Conservation (phyloP, 2,113 vertebrate genomes). For the Bettongia penicillata region DNA sequence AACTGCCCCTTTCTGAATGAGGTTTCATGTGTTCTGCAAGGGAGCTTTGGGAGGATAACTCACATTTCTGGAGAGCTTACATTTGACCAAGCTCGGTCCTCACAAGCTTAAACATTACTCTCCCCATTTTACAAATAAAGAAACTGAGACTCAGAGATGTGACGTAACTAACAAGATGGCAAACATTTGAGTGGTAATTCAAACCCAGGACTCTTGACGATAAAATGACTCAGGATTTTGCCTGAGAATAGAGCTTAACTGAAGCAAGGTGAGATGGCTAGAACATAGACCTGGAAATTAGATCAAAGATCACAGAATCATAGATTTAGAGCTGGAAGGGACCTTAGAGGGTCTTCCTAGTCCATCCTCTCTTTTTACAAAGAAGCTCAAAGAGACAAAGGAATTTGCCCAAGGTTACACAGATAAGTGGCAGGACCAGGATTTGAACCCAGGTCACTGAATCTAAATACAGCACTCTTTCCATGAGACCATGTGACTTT, state of each 20-base stretch:
- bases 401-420: not conserved
- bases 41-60: constrained; percentile 38
- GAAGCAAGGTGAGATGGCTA: not conserved
- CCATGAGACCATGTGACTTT: not conserved
- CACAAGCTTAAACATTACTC: not conserved
- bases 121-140: not conserved
- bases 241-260: not conserved
- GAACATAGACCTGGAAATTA: not conserved
- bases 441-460: not conserved
- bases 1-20: not conserved
- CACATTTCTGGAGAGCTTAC: not conserved
- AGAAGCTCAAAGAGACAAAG: not conserved
- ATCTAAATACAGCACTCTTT: not conserved
- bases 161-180: not conserved
- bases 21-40: constrained; percentile 48
- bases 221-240: not conserved
- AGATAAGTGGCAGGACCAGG: not conserved
- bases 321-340: not conserved
- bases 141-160: not conserved
- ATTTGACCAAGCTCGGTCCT: not conserved
- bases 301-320: not conserved
- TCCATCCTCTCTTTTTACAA: not conserved
- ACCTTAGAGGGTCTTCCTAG: not conserved
- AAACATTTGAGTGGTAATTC: not conserved
- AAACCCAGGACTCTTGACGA: not conserved